Conservation (phyloP, 2,113 vertebrate genomes). For the Scomber japonicus region DNA sequence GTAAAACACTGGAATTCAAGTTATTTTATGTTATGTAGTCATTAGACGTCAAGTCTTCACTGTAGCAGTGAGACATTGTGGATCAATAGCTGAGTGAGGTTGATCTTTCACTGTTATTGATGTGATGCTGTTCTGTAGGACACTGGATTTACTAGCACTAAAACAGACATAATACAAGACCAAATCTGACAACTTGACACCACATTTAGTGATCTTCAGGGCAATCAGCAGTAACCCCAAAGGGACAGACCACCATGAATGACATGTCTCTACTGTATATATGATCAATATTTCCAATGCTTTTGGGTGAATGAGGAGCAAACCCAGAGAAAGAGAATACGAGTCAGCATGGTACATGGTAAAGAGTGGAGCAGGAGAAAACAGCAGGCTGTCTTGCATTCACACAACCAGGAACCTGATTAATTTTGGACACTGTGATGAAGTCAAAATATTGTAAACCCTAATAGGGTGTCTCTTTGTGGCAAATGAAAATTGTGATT, state of each 20-base stretch:
- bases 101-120: not conserved
- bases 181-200: not conserved
- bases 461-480: not conserved
- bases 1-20: not conserved
- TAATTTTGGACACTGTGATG: conserved; percentile 5
- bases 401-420: conserved; percentile 9
- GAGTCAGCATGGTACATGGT: not conserved
- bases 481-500: conserved; percentile 8
- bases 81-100: not conserved
- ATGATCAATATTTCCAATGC: conserved; percentile 11
- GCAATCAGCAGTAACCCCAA: not conserved
- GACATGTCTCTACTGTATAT: not conserved
- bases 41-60: not conserved
- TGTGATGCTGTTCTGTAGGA: not conserved
- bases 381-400: not conserved
- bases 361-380: conserved; percentile 2
- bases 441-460: conserved; percentile 16
- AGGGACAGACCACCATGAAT: not conserved
- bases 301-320: conserved; percentile 5
- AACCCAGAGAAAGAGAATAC: not conserved
- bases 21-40: not conserved
- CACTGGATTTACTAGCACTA: not conserved
- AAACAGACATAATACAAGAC: not conserved
- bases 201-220: not conserved
- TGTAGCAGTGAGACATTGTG: not conserved